Base-by-base conservation (phyloP, 2,888 invertebrate genomes). In the Horisme vitalbata region DNA sequence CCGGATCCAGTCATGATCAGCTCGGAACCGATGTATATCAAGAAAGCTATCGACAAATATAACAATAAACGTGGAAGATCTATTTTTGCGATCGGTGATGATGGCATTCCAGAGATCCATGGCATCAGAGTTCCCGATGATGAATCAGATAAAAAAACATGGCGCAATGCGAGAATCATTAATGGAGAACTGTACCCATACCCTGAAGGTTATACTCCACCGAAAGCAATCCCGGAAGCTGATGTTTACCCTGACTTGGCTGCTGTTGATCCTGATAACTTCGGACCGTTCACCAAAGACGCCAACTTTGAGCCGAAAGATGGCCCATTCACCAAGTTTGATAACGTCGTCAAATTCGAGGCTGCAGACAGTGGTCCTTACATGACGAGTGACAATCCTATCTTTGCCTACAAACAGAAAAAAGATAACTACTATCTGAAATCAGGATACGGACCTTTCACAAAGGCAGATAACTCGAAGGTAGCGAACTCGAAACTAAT, bases 121-220 rank as follows among this genome's bases (percentile, higher is more conserved):
- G 96, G 96, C 0, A 92, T 95, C 0, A 91, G 96, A 45, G 93
- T 96, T 26, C 96, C 96, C 0, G 97, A 97, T 67, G 95, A 96
- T 58, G 95, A 95, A 43, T 93, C 93, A 34, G 95, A 96, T 65
- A 94, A 93, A 56, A 95, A 95, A 71, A 94, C 94, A 0, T 97
- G 96, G 96, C 91, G 97, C 41, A 97, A 97, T 77, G 97, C 96
- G 0, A 91, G 96, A 54, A 96, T 97, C 8, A 95, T 97, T 31
- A 96, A 97, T 67, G 95, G 95, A 41, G 93, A 95, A 73, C 79
- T 97, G 35, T 90, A 95, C 31, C 94, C 95, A 10, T 94, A 95
- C 61, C 94, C 94, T 33, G 92, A 93, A 63, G 93, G 92, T 4
- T 93, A 93, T 57, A 91, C 91, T 50, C 93, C 93, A 34, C 92